phyloP scores from a whole-genome alignment of 2,113 vertebrate genomes.

The Saguinus midas region DNA sequence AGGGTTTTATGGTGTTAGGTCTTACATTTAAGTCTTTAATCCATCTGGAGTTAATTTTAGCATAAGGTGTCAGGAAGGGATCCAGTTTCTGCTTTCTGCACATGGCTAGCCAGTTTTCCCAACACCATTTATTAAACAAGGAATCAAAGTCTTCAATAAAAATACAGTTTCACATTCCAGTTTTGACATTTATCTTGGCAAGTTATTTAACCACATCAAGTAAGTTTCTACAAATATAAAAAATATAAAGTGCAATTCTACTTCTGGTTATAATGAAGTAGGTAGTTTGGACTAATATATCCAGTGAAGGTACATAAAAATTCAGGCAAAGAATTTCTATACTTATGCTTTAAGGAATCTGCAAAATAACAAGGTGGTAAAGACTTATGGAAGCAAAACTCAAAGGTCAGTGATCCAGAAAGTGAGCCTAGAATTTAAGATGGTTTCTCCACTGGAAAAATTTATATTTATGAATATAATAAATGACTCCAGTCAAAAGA shows the following conservation, averaged over 20 bases:
- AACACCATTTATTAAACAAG: too few species aligned
- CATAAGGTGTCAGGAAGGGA: too few species aligned
- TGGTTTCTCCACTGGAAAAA: neutral
- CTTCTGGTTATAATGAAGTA: neutral
- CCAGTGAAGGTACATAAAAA: neutral
- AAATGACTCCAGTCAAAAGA: neutral
- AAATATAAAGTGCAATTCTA: neutral
- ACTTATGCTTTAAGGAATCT: neutral
- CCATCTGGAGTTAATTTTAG: too few species aligned
- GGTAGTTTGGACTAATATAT: neutral
- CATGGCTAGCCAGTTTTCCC: too few species aligned
- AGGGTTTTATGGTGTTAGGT: too few species aligned
- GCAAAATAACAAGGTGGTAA: neutral
- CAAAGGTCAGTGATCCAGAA: neutral
- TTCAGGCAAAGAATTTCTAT: neutral
- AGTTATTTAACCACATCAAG: constrained; percentile 1
- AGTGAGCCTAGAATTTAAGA: neutral
- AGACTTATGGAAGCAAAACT: neutral
- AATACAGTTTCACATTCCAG: neutral
- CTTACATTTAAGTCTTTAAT: too few species aligned
- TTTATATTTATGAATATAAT: neutral
- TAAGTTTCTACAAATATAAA: neutral
- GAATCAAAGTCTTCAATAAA: neutral
- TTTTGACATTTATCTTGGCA: neutral
- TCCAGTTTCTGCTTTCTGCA: too few species aligned